Base-by-base conservation (phyloP, 2,888 invertebrate species). In the Lycaena phlaeas region DNA sequence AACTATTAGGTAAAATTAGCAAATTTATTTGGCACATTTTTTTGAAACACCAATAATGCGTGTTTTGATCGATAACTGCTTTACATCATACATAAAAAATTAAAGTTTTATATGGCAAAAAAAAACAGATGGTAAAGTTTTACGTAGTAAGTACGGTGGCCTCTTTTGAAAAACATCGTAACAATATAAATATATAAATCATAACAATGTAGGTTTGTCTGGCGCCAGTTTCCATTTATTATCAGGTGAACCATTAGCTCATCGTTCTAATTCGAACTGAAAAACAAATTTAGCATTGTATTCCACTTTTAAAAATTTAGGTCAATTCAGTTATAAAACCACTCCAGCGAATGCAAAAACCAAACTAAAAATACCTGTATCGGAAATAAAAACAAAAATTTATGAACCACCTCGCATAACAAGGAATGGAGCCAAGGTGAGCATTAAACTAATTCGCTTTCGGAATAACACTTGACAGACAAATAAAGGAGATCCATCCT, bases 401-500 rank as follows among this genome's bases (percentile, higher is more conserved):
- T 29, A 40, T 40, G 41, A 39, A 38, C 40, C 15, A 42, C 18
- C 30, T 36, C 36, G 15, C 17, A 41, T 36, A 38, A 43, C 42
- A 42, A 39, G n/a, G n/a, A 51, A 46, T 42, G 42, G 31, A 46
- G 48, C 45, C 50, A 53, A 53, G 50, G 50, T 36, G 44, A 41
- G 17, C 15, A 31, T 29, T 36, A 37, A 39, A 43, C 10, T 40
- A 25, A 36, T 22, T 25, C 36, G 25, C 14, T 14, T 38, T 39
- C 9, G 29, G 38, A 29, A 30, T 38, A 26, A 29, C 30, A 30
- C 39, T 39, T 30, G 39, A 39, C 26, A 30, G 29, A 15, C 18
- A 12, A n/a, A n/a, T n/a, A n/a, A 36, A 36, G 14, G 25, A 25
- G 27, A 38, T 12, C n/a, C 29, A 4, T n/a, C 6, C 12, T 11